Evolutionary conservation across 2,888 invertebrate species (phyloP), one percentile per base, ranked within the genome.

Genomic region (Microplitis deprimator): DNA sequence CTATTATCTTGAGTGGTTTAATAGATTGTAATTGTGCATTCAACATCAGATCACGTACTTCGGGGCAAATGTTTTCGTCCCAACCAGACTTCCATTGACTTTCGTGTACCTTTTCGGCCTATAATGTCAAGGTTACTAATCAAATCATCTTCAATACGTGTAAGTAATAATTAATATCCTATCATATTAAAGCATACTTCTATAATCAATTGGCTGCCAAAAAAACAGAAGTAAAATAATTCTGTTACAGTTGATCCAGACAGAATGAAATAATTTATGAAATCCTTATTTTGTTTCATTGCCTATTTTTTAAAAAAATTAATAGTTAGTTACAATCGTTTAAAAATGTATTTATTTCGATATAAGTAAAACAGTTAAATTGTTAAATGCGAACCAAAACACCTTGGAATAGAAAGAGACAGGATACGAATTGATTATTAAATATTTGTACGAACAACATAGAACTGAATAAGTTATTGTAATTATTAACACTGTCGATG

Each of bases 1-100:
- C 85, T 13, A 82, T 74, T 17, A 85, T 77, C 39, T 83, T 78
- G 62, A 86, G 67, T 16, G 82, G 10, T 41, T 84, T 87, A 86
- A 5, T 50, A 20, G n/a, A 69, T 40, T 50, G 13, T 50, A 50
- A 1, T 13, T 2, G 50, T 2, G 50, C 50, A 5, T 13, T 50
- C 13, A 50, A 13, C 50, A 50, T 13, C 4, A 50, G 50, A 50
- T 50, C 8, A 50, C 50, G 10, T 13, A 50, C 50, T 50, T 50
- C 13, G 8, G 10, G 50, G 50, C 13, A 13, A 13, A 50, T 8
- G 50, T 50, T 13, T 6, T 50, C 13, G 5, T 50, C 10, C 50
- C 50, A 50, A 8, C 10, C 10, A 13, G 13, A 8, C 8, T 50
- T 50, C 10, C 13, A 50, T 13, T 50, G 50, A 50, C 50, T 50